These are phyloP conservation scores for Drosophila bifasciata DNA, from an alignment of 1,140 invertebrate genomes.

Conservation along the genomic window DNA sequence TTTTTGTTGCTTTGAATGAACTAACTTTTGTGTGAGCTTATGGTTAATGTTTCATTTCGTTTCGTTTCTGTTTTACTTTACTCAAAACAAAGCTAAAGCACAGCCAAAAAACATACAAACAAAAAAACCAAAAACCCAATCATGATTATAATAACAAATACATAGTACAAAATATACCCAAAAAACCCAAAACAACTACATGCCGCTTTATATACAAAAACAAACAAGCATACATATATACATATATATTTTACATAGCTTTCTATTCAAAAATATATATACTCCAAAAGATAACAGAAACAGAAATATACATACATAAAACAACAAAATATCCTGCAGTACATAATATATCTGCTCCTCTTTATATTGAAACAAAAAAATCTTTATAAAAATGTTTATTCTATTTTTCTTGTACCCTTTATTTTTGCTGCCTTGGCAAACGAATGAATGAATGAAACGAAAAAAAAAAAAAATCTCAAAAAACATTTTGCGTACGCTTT, in stretches of 20 bases:
- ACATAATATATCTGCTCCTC: constrained; percentile 43
- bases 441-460: constrained; percentile 64
- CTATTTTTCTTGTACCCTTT: constrained; percentile 75
- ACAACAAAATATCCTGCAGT: constrained; percentile 33
- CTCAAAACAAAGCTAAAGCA: constrained; percentile 42
- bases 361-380: constrained; percentile 51
- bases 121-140: no score
- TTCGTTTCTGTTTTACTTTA: constrained; percentile 39
- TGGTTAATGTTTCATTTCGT: constrained; percentile 13
- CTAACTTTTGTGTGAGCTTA: constrained; percentile 26
- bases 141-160: no score
- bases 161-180: background rate
- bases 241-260: background rate
- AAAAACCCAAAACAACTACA: no score
- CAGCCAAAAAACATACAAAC: constrained; percentile 1
- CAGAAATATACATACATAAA: constrained; percentile 40
- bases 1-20: constrained; percentile 38
- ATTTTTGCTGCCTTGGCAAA: constrained; percentile 81
- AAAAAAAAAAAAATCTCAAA: constrained; percentile 33
- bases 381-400: constrained; percentile 69
- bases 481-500: constrained; percentile 71
- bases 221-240: constrained; percentile 8
- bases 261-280: constrained; percentile 7
- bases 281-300: constrained; percentile 35
- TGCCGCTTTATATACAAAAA: background rate